Percentiles rank a stretch among this genome's conserved stretches.
Conservation (phyloP, 1,140 invertebrate species). For the Drosophila rufa region DNA sequence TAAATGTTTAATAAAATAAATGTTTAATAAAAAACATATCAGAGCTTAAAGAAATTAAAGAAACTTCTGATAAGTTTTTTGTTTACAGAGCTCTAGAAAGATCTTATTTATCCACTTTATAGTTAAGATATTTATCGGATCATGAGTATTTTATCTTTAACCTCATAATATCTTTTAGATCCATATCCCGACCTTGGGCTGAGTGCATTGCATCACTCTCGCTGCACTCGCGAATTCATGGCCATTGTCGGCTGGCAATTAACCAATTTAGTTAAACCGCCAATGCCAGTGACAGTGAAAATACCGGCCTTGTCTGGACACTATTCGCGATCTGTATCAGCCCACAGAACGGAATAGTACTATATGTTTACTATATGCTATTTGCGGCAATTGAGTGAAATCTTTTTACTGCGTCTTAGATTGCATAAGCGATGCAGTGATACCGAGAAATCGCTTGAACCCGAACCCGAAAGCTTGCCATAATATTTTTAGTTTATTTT, state of each 20-base stretch:
- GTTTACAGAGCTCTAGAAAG: background rate
- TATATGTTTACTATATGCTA: slow-evolving; percentile 9
- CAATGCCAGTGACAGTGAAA: slow-evolving; percentile 73
- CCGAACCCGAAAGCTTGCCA: slow-evolving; percentile 29
- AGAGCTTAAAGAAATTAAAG: no score
- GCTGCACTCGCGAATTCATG: slow-evolving; percentile 29
- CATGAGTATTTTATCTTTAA: background rate
- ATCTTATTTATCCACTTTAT: background rate
- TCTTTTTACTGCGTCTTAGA: slow-evolving; percentile 70
- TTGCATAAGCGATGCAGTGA: slow-evolving; percentile 66
- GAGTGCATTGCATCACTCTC: slow-evolving; percentile 38
- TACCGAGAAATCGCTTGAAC: slow-evolving; percentile 25
- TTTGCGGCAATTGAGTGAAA: slow-evolving; percentile 33
- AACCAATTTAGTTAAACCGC: slow-evolving; percentile 51
- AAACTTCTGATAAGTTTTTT: background rate
- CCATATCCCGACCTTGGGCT: slow-evolving; percentile 10
- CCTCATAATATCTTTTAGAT: background rate
- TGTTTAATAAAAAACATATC: no score
- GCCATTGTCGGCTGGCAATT: slow-evolving; percentile 48
- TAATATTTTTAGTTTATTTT: slow-evolving; percentile 34
- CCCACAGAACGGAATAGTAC: slow-evolving; percentile 5
- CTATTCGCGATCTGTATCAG: slow-evolving; percentile 14
- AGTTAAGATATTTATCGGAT: background rate
- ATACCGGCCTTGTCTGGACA: slow-evolving; percentile 55
- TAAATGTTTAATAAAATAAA: no score